Evolutionary conservation across 2,888 invertebrate species (phyloP).

Genomic region (Parelbella ahira): DNA sequence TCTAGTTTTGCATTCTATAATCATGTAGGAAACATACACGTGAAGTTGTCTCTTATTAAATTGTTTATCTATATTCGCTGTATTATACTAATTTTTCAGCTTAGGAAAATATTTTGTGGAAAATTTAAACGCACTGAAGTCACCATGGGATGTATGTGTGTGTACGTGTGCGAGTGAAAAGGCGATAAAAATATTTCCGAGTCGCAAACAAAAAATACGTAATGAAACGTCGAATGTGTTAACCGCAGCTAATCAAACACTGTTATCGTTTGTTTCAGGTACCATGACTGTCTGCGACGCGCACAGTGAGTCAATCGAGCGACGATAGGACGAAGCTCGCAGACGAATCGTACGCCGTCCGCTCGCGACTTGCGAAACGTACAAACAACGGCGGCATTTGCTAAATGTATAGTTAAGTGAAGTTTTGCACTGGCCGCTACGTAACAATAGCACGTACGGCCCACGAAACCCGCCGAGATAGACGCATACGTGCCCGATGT

Average conservation of each 20-base stretch:
- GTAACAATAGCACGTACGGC: slow-evolving; percentile 19
- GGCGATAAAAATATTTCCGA: no score
- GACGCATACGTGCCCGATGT: slow-evolving; percentile 14
- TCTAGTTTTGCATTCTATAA: no score
- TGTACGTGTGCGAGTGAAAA: no score
- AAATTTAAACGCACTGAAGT: no score
- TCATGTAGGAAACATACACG: no score
- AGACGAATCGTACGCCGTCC: slow-evolving; percentile 42
- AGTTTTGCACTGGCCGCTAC: background rate
- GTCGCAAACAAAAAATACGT: slow-evolving; percentile 15
- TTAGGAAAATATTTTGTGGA: no score
- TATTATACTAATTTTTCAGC: no score
- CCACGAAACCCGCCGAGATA: slow-evolving; percentile 2
- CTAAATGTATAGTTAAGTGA: slow-evolving; percentile 2
- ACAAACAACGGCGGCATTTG: slow-evolving; percentile 9
- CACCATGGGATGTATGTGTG: no score
- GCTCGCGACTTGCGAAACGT: slow-evolving; percentile 14
- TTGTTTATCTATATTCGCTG: no score
- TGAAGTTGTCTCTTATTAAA: no score
- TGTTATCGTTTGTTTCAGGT: slow-evolving; percentile 57
- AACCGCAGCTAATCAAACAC: slow-evolving; percentile 31
- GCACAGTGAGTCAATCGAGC: slow-evolving; percentile 64
- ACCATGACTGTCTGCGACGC: slow-evolving; percentile 66
- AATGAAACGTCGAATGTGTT: slow-evolving; percentile 5
- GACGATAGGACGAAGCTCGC: slow-evolving; percentile 50